phyloP scores from a whole-genome alignment of 2,797 vertebrate genomes.

The Gila robusta region DNA sequence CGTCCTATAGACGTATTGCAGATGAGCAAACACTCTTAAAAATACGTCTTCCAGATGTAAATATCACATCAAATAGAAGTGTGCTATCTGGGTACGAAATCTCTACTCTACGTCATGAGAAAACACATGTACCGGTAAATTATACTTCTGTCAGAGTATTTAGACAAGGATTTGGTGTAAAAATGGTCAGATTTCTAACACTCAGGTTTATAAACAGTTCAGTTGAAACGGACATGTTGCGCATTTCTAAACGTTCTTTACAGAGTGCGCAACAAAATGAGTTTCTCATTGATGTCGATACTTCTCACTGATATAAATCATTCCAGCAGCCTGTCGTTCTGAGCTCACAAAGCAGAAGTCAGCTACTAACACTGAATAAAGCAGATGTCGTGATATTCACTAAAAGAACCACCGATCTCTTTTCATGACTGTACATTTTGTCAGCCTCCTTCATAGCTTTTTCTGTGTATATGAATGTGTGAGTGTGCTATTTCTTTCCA shows the following conservation, averaged over 20 bases:
- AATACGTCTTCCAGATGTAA: no score
- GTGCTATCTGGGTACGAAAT: no score
- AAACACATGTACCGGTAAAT: conserved; percentile 19
- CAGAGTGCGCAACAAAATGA: neutral
- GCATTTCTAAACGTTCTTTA: neutral
- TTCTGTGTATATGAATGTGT: conserved; percentile 71
- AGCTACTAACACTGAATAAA: conserved; percentile 49
- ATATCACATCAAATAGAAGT: no score
- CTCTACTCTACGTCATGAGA: neutral
- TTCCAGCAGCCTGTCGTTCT: conserved; percentile 56
- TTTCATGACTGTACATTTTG: conserved; percentile 72
- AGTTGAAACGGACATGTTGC: neutral
- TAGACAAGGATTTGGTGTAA: conserved; percentile 14
- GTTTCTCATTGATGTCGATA: neutral
- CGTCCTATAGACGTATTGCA: no score
- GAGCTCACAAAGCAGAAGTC: conserved; percentile 54
- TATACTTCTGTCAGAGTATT: neutral
- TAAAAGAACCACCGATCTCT: conserved; percentile 55
- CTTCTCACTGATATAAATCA: conserved; percentile 23
- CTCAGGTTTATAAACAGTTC: conserved; percentile 45
- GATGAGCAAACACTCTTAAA: no score
- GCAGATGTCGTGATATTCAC: conserved; percentile 53
- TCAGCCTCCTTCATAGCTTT: conserved; percentile 76
- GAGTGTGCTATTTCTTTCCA: conserved; percentile 59
- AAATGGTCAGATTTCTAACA: conserved; percentile 10